Evolutionary conservation across 2,888 invertebrate genomes (phyloP).

Genomic region (Margaritifera margaritifera): DNA sequence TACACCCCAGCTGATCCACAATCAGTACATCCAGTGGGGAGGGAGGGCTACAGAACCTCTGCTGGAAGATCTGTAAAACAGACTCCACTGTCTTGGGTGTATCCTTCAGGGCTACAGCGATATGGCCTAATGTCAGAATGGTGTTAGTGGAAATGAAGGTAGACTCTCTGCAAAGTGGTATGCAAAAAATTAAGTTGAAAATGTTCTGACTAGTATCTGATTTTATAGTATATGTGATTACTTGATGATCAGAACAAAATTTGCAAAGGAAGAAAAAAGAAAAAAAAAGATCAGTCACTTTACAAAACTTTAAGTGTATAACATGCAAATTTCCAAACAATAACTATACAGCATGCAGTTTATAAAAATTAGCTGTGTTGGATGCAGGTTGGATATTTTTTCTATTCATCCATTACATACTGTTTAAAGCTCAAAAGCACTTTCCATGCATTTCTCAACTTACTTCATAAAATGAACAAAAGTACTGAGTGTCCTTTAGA

Average conservation of each 20-base stretch:
- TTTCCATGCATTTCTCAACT: too few relatives aligned
- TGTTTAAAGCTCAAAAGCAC: too few relatives aligned
- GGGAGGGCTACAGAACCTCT: conserved; percentile 92
- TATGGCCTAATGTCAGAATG: conserved; percentile 91
- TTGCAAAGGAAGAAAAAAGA: background rate
- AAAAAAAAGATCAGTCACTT: background rate
- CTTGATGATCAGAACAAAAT: background rate
- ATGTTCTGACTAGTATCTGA: too few relatives aligned
- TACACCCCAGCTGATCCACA: conserved; percentile 97
- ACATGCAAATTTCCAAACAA: conserved; percentile 3
- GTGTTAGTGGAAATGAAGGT: conserved; percentile 96
- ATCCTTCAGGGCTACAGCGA: conserved; percentile 94
- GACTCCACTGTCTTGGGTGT: conserved; percentile 95
- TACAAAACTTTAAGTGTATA: background rate
- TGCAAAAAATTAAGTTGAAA: background rate
- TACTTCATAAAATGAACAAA: too few relatives aligned
- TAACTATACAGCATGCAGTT: too few relatives aligned
- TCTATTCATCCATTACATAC: too few relatives aligned
- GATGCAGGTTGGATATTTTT: too few relatives aligned
- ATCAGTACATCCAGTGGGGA: conserved; percentile 94
- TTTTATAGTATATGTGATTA: background rate
- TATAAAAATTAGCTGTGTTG: too few relatives aligned
- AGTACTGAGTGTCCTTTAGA: too few relatives aligned
- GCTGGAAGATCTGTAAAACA: conserved; percentile 96
- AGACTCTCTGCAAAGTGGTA: conserved; percentile 81